Conservation (phyloP, 2,113 vertebrate genomes). For the Varanus komodoensis region DNA sequence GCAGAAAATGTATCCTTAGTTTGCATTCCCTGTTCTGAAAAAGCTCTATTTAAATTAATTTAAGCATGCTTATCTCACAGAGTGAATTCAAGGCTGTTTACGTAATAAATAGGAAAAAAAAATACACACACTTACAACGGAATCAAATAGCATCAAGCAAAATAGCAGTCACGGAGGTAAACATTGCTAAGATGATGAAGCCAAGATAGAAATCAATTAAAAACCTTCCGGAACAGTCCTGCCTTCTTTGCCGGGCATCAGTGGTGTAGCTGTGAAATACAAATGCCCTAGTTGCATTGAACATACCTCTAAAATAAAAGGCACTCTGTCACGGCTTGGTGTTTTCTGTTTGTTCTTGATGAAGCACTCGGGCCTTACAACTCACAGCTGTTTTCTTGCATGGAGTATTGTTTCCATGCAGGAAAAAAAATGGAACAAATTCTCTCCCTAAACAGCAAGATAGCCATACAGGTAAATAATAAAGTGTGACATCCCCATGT, state of each 20-base stretch:
- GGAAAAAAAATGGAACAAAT: too few species aligned
- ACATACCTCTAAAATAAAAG: not conserved
- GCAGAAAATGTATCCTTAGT: not conserved
- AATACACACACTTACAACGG: not conserved
- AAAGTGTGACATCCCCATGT: not conserved
- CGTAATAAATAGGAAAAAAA: too few species aligned
- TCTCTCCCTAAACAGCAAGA: too few species aligned
- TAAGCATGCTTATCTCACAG: not conserved
- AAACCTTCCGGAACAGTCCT: not conserved
- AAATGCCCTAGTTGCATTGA: not conserved
- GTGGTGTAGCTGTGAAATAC: not conserved
- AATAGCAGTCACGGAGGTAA: not conserved
- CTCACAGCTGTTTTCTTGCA: not conserved
- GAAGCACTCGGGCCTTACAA: not conserved
- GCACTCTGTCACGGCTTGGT: too few species aligned
- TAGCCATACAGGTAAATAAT: not conserved
- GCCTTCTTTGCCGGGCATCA: not conserved
- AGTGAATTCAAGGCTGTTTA: not conserved
- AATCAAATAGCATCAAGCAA: not conserved
- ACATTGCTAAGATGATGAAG: not conserved
- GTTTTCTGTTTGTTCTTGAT: not conserved
- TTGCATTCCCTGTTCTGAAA: not conserved
- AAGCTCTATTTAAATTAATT: not conserved
- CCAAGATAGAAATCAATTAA: not conserved
- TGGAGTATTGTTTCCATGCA: not conserved